Evolutionary conservation across 2,888 invertebrate species (phyloP).

Genomic region (Nycteola revayana): DNA sequence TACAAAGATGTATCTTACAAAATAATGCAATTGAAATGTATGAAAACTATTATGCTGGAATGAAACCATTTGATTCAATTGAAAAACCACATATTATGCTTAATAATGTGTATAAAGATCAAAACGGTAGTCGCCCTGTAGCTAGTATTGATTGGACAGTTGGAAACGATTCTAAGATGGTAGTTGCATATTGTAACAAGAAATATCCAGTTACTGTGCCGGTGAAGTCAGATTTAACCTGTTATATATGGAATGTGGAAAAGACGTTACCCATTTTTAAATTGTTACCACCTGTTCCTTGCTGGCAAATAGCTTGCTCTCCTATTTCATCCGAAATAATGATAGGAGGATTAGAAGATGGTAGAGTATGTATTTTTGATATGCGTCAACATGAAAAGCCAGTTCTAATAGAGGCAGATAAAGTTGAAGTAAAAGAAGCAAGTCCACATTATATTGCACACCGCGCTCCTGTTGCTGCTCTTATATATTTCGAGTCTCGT

Average conservation of each 20-base stretch:
- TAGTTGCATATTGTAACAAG: slow-evolving; percentile 81
- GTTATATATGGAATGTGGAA: slow-evolving; percentile 85
- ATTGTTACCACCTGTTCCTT: slow-evolving; percentile 43
- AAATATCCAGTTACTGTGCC: slow-evolving; percentile 33
- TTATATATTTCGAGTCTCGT: slow-evolving; percentile 81
- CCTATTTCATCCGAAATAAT: slow-evolving; percentile 39
- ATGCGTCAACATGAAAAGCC: slow-evolving; percentile 87
- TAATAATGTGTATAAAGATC: slow-evolving; percentile 84
- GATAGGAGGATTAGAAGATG: slow-evolving; percentile 52
- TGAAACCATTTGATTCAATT: slow-evolving; percentile 62
- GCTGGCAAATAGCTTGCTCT: slow-evolving; percentile 52
- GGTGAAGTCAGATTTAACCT: slow-evolving; percentile 64
- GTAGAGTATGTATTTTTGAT: slow-evolving; percentile 84
- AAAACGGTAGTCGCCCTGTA: slow-evolving; percentile 56
- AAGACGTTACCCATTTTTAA: slow-evolving; percentile 35
- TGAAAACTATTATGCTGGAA: slow-evolving; percentile 85
- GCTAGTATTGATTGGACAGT: slow-evolving; percentile 85
- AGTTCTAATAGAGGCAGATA: slow-evolving; percentile 69
- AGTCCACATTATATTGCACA: slow-evolving; percentile 70
- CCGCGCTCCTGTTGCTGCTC: slow-evolving; percentile 76
- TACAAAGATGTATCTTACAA: slow-evolving; percentile 85
- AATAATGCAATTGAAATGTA: slow-evolving; percentile 90
- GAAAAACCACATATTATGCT: slow-evolving; percentile 77
- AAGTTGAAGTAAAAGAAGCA: no score
- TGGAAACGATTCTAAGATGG: slow-evolving; percentile 83